These are phyloP conservation scores for Sanderia malayensis DNA, from an alignment of 30 jellyfish, hydroid and myxozoan species.

Conservation along the genomic window DNA sequence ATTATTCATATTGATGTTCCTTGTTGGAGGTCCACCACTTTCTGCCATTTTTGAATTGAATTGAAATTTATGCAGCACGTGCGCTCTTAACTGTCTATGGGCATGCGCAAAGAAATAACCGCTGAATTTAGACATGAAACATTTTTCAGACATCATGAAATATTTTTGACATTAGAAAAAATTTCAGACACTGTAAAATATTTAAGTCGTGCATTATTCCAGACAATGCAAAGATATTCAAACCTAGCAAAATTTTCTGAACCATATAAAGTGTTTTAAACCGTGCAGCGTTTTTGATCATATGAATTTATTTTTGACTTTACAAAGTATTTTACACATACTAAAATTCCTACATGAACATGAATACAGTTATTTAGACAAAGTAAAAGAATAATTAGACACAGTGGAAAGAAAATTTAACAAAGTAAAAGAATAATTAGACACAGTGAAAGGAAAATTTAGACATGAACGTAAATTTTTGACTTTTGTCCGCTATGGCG, in stretches of 20 bases:
- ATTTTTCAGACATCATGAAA: neutral
- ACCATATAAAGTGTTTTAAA: neutral
- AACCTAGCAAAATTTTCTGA: neutral
- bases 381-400: too few species aligned
- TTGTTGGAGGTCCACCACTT: neutral
- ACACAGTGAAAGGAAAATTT: too few species aligned
- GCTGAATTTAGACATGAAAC: neutral
- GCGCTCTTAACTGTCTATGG: neutral
- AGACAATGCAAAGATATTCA: neutral
- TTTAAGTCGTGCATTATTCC: neutral
- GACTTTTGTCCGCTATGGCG: neutral
- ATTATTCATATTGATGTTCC: neutral
- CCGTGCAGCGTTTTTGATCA: too few species aligned
- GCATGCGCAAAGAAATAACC: neutral
- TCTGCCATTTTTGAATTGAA: slow-evolving; percentile 1
- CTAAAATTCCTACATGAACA: too few species aligned
- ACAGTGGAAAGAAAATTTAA: too few species aligned
- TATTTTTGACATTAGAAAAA: too few species aligned
- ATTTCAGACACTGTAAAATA: too few species aligned
- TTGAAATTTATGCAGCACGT: neutral
- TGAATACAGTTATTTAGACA: neutral
- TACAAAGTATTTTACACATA: neutral
- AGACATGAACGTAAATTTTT: neutral
- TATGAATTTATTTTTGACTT: neutral
- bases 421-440: neutral